These are phyloP conservation scores for Apodemia duryi DNA, from an alignment of 2,888 invertebrate species.

Conservation along the genomic window DNA sequence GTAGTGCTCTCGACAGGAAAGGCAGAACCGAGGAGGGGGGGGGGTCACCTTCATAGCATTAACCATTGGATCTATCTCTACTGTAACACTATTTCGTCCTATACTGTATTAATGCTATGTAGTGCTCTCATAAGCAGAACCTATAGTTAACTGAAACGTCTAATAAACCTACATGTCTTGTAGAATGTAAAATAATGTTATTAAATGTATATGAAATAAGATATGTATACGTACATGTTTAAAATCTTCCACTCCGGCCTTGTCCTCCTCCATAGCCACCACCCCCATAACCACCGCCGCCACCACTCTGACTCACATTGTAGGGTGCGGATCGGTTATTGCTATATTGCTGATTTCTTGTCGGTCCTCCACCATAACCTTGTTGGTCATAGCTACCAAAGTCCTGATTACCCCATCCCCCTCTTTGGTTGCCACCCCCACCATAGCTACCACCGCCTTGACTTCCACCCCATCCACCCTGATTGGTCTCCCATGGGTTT, in stretches of 20 bases:
- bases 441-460: conserved; percentile 39
- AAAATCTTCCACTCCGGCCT: conserved; percentile 51
- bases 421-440: conserved; percentile 47
- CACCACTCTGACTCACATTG: conserved; percentile 82
- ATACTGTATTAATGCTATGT: conserved; percentile 11
- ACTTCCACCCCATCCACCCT: conserved; percentile 63
- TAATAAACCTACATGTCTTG: conserved; percentile 34
- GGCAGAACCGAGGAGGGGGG: no score
- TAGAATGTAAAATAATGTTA: conserved; percentile 27
- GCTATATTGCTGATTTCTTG: conserved; percentile 86
- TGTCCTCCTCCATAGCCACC: conserved; percentile 61
- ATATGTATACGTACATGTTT: conserved; percentile 45
- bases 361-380: conserved; percentile 91
- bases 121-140: conserved; percentile 36
- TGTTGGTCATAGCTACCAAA: conserved; percentile 91
- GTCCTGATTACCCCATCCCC: conserved; percentile 79
- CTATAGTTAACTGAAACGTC: conserved; percentile 30
- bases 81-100: background rate
- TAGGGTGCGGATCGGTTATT: conserved; percentile 85
- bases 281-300: conserved; percentile 58
- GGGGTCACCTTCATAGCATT: conserved; percentile 10
- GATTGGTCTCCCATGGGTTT: conserved; percentile 62
- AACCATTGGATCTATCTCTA: conserved; percentile 13
- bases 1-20: no score
- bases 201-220: background rate